Evolutionary conservation across 2,797 vertebrate species (phyloP).

Genomic region (Poecile montanus): DNA sequence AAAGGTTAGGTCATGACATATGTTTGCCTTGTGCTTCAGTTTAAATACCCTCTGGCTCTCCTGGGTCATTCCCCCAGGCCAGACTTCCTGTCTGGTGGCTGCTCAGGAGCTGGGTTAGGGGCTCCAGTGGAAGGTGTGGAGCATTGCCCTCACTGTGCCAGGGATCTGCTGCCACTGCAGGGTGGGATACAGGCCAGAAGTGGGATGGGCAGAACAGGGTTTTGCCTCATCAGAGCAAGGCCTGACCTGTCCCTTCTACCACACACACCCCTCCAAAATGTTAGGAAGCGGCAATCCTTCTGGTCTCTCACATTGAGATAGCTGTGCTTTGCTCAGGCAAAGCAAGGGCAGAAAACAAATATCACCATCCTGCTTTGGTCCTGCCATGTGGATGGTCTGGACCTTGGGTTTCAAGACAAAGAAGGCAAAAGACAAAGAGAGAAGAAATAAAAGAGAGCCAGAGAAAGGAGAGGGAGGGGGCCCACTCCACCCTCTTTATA

Average conservation of each 20-base stretch:
- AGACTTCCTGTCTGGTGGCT: not conserved
- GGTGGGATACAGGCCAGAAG: no score
- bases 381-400: not conserved
- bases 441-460: not conserved
- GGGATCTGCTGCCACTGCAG: not conserved
- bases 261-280: accelerated
- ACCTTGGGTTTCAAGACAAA: not conserved
- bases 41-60: not conserved
- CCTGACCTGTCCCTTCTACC: not conserved
- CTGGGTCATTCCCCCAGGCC: not conserved
- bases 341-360: not conserved
- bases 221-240: not conserved
- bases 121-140: not conserved
- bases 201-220: not conserved
- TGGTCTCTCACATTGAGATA: not conserved
- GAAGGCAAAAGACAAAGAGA: not conserved
- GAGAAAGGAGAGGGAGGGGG: not conserved
- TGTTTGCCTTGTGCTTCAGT: not conserved
- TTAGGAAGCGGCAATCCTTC: not conserved
- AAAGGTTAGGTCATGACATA: not conserved
- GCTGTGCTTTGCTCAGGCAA: not conserved
- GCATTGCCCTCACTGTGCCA: accelerated
- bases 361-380: not conserved
- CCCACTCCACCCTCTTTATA: not conserved
- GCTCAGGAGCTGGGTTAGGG: not conserved